Evolutionary conservation across 37 sponge, comb jelly and placozoan genomes (phyloP), one percentile per base, ranked within the genome.

Genomic region (Petrosia ficiformis): DNA sequence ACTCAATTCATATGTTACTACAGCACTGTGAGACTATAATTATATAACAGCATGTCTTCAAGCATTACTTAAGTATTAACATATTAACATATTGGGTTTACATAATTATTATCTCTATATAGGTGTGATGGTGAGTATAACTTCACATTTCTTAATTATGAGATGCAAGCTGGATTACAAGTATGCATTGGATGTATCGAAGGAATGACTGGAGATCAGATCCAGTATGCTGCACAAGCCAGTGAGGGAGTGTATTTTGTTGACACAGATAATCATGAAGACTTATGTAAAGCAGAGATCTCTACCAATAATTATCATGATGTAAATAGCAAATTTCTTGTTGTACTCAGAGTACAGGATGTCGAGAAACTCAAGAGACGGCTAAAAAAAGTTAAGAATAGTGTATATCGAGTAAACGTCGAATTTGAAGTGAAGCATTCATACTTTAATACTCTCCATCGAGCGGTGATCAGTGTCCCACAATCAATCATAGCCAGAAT

Each of bases 101-200:
- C 21, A 11, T 31, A 29, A n/a, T 14, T 29, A 24, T n/a, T n/a
- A 6, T n/a, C 10, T 11, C 29, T n/a, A 1, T 78, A 21, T 39
- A 82, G 82, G 57, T 82, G 82, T 35, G 65, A 82, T 65, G 82
- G 82, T 14, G 33, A 71, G 21, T 74, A 82, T 44, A 43, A 42
- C 1, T 29, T 82, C 33, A 36, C 48, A 21, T 74, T 82, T n/a
- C n/a, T n/a, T n/a, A n/a, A n/a, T n/a, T n/a, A n/a, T n/a, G n/a
- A n/a, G 8, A 52, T 34, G 36, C 82, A 63, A 26, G 52, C 30
- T 44, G 73, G 82, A 3, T 37, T 38, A 26, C 24, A 74, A 52
- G 33, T 24, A 44, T 24, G 74, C 33, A 73, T 54, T 57, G 76
- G 76, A 14, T 68, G 69, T 33, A 48, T 79, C 29, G 4, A 31